Evolutionary conservation across 2,888 invertebrate species (phyloP), one percentile per base, ranked within the genome.

Genomic region (Ochropleura leucogaster): DNA sequence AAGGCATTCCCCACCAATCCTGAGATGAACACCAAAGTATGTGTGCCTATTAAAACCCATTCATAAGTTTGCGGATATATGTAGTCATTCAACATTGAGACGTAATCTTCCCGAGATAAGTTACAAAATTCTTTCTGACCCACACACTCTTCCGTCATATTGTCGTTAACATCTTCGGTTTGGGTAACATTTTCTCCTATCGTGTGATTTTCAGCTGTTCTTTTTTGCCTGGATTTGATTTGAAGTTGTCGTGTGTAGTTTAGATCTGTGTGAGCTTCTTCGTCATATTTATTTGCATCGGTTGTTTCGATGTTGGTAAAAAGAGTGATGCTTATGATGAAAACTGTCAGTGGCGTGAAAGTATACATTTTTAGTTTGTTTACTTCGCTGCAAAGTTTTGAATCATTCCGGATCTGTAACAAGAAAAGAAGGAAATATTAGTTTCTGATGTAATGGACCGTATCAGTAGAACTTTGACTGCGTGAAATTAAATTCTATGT

Each of bases 1-100:
- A 99, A 94, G 14, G 97, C 97, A 91, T 99, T 99, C 0, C 99
- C 99, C 0, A 98, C 96, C 70, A 99, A 96, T 4, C 99, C 99
- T 46, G 98, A 96, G 0, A 98, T 88, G 89, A 99, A 99, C 0
- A 99, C 98, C 4, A 98, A 87, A 62, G 97, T 94, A 92, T 99
- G 98, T 49, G 98, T 97, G 8, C 95, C 97, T 80, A 99, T 98
- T 65, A 99, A 94, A 10, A 98, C 95, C 98, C 98, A 98, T 89
- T 98, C 98, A 91, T 97, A 97, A 0, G 97, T 94, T 53, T 97
- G 97, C 0, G 98, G 98, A 83, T 97, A 97, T 69, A 98, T 97
- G 88, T 98, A 97, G 0, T 97, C 96, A 44, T 97, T 93, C 68
- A 98, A 93, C 91, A 97, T 94, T 4, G 96, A 92, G 9, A 97